A percentile compares a stretch with the other conserved stretches of the same genome.
phyloP scores from a whole-genome alignment of 2,797 vertebrate genomes.

The Thunnus albacares region DNA sequence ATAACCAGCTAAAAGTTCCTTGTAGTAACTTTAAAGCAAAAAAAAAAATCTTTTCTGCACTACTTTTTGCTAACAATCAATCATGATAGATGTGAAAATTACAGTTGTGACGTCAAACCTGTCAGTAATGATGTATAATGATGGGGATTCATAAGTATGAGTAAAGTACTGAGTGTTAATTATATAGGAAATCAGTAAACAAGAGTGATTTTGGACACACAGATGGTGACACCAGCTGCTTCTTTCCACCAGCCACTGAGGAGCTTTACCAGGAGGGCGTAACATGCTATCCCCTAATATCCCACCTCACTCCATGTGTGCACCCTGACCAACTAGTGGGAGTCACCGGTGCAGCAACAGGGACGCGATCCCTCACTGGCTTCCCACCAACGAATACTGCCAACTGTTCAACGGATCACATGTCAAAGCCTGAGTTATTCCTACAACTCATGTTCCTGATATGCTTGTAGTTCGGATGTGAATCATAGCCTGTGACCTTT shows the following conservation, averaged over 20 bases:
- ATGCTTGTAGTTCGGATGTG: neutral
- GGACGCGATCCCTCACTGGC: neutral
- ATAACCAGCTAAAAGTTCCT: too few species aligned
- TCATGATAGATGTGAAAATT: neutral
- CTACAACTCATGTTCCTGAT: neutral
- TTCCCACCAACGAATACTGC: neutral
- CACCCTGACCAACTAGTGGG: too few species aligned
- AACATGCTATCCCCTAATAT: neutral
- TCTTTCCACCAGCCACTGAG: neutral
- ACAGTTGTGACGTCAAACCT: neutral
- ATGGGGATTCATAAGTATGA: too few species aligned
- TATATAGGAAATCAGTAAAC: neutral
- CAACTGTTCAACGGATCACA: neutral
- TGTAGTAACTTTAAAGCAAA: too few species aligned
- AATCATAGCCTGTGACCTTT: neutral
- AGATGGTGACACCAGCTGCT: neutral
- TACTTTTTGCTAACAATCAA: neutral
- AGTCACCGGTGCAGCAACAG: too few species aligned
- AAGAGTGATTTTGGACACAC: neutral
- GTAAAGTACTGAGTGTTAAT: too few species aligned
- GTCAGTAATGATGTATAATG: too few species aligned
- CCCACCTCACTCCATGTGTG: too few species aligned
- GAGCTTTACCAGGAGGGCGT: neutral
- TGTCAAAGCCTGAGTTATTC: neutral
- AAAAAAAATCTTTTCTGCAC: too few species aligned